Evolutionary conservation across 2,888 invertebrate genomes (phyloP), one percentile per base, ranked within the genome.

Genomic region (Leptopilina drosophilae): DNA sequence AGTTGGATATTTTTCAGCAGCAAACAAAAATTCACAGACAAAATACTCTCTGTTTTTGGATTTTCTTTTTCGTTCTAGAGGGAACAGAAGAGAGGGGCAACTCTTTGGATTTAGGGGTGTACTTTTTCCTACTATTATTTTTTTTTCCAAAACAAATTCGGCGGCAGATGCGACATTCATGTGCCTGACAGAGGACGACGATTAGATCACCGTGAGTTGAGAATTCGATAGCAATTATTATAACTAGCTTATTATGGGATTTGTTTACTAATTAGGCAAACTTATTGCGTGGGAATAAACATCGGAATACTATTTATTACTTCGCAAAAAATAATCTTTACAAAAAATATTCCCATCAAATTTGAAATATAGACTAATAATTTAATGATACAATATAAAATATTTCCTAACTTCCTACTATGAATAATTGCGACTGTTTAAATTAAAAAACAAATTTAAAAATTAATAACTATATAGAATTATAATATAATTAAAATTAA

Each of bases 151-250:
- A 59, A 26, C 12, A 3, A 56, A 73, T 73, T 73, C 33, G 9
- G 53, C 49, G 69, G 69, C 69, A 73, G 69, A 69, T 69, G 53
- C 53, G 69, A 53, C 33, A 73, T 73, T 73, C 49, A 73, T 56
- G 69, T 73, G 53, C 53, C 69, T 73, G 69, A 73, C n/a, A 73
- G 69, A 56, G 69, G 69, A 73, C 53, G 69, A 53, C 69, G 69
- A 73, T 73, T 73, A 73, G 69, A 56, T 20, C 69, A 73, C 69
- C 69, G 69, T 73, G 69, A 73, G 69, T 73, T 26, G 5, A 73
- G n/a, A 53, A 8, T 56, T 9, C 26, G 53, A 73, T 20, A 20
- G 20, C 6, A 33, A 56, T 5, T 9, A n/a, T 59, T 59, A n/a
- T n/a, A 12, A 26, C 14, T 26, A 53, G 46, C 12, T 49, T 20